These are phyloP conservation scores for Alethe castanea DNA, from an alignment of 2,113 vertebrate genomes.

Conservation along the genomic window DNA sequence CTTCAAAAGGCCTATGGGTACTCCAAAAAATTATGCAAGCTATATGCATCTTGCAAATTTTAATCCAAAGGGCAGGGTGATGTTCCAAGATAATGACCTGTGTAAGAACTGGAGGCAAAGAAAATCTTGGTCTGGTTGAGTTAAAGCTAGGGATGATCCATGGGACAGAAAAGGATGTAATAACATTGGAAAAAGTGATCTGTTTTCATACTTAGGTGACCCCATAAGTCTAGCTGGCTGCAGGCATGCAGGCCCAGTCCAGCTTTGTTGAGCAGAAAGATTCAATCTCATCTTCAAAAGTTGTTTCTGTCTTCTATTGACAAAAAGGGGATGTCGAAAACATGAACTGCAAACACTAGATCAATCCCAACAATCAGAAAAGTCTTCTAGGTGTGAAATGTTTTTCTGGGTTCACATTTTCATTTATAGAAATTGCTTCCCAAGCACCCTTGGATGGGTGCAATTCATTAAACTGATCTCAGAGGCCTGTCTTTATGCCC, in stretches of 20 bases:
- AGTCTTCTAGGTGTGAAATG: neutral
- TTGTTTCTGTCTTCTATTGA: neutral
- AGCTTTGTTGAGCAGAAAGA: neutral
- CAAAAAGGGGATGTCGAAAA: neutral
- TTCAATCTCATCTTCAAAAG: neutral
- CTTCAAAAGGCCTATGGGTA: neutral
- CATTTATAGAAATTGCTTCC: neutral
- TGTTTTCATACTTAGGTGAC: neutral
- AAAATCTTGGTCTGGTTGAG: neutral
- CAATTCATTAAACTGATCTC: neutral
- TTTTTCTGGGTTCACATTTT: neutral
- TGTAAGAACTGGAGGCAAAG: neutral
- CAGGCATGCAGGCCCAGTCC: neutral
- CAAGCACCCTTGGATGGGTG: neutral
- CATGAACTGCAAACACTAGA: neutral
- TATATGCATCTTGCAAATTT: neutral
- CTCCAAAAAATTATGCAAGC: neutral
- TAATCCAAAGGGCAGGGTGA: neutral
- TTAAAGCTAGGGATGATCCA: neutral
- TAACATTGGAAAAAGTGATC: neutral
- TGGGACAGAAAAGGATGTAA: neutral
- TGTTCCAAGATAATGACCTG: neutral
- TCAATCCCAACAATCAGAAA: neutral
- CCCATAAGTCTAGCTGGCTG: neutral
- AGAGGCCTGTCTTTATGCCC: neutral